phyloP scores from a whole-genome alignment of 2,888 invertebrate species.

The Hypena proboscidalis region DNA sequence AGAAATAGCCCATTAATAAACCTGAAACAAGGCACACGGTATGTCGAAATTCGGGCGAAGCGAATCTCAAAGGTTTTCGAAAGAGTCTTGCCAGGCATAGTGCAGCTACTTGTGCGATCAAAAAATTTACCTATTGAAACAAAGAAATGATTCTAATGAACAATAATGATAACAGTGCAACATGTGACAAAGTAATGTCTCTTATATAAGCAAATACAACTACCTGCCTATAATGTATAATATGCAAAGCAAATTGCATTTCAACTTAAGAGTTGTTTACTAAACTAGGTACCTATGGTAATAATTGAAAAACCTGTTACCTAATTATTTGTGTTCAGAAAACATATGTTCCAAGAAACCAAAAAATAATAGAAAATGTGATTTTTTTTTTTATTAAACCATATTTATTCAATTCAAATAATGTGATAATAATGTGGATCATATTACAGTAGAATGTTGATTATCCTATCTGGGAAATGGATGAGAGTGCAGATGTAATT shows the following conservation, averaged over 20 bases:
- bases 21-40: conserved; percentile 92
- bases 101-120: conserved; percentile 92
- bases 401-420: too few relatives aligned
- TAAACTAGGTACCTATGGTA: too few relatives aligned
- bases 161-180: conserved; percentile 43
- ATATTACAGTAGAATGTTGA: too few relatives aligned
- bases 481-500: too few relatives aligned
- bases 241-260: conserved; percentile 5
- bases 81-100: conserved; percentile 91
- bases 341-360: too few relatives aligned
- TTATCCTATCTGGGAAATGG: too few relatives aligned
- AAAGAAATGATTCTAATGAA: conserved; percentile 49
- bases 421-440: too few relatives aligned
- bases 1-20: conserved; percentile 93
- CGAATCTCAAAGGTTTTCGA: conserved; percentile 90
- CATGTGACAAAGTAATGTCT: conserved; percentile 36
- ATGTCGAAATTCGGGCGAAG: conserved; percentile 90
- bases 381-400: too few relatives aligned
- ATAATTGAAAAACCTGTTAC: too few relatives aligned
- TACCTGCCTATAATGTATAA: conserved; percentile 1
- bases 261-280: too few relatives aligned
- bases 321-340: too few relatives aligned
- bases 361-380: too few relatives aligned
- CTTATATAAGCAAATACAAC: conserved; percentile 14
- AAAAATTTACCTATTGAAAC: conserved; percentile 91